Conservation (phyloP, 2,113 vertebrate genomes). For the Craseonycteris thonglongyai region DNA sequence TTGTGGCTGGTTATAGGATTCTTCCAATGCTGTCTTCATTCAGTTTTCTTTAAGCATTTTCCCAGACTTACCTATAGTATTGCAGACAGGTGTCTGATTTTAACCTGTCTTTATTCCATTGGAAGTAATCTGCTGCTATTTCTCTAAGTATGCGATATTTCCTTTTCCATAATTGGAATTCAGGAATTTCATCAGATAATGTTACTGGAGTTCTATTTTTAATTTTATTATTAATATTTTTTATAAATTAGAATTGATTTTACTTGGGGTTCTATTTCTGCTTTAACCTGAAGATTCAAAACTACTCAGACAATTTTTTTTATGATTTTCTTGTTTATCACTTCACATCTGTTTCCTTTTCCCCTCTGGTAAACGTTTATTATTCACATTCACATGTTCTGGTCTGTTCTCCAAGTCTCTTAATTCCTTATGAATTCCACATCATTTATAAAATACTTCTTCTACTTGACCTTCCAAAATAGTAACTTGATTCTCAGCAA, state of each 20-base stretch:
- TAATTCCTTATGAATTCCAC: not conserved
- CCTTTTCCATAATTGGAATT: not conserved
- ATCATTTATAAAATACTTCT: conserved; percentile 16
- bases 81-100: not conserved
- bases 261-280: not conserved
- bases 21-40: not conserved
- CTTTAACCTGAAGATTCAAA: not conserved
- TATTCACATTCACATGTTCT: not conserved
- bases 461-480: not conserved
- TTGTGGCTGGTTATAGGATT: not conserved
- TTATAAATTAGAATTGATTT: not conserved
- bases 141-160: not conserved
- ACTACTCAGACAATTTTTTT: conserved; percentile 23
- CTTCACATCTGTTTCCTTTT: not conserved
- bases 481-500: conserved; percentile 10
- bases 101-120: not conserved
- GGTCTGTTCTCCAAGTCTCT: not conserved
- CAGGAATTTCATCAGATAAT: conserved; percentile 28
- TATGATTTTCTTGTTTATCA: conserved; percentile 17
- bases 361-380: not conserved
- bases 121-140: not conserved
- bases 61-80: not conserved
- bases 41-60: conserved; percentile 1
- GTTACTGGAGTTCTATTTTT: not conserved
- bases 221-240: not conserved